phyloP scores from a whole-genome alignment of 2,113 vertebrate genomes.

The Fulica atra region DNA sequence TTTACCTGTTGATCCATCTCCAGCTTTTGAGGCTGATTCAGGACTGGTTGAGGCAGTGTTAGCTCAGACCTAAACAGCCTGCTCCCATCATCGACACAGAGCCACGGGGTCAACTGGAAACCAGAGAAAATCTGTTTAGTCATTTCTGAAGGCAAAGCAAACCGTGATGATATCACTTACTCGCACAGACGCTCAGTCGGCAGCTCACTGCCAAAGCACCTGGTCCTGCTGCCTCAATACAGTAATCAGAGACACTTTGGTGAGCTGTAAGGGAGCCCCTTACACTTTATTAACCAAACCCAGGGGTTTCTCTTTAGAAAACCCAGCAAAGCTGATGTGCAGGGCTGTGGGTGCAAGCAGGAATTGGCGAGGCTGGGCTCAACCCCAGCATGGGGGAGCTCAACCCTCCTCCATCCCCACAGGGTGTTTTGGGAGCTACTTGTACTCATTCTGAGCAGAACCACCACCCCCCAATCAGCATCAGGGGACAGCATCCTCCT shows the following conservation, averaged over 20 bases:
- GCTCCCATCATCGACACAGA: not conserved
- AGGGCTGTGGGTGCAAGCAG: accelerated
- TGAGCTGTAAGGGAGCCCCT: not conserved
- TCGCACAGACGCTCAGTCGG: not conserved
- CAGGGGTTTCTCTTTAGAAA: not conserved
- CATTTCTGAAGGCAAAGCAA: constrained; percentile 36
- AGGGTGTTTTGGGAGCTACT: not conserved
- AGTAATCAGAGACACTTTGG: not conserved
- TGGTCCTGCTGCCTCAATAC: not conserved
- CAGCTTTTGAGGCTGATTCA: not conserved
- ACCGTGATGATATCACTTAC: constrained; percentile 15
- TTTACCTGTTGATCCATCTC: constrained; percentile 20
- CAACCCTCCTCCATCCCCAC: not conserved
- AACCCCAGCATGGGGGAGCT: not conserved
- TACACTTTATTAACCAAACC: not conserved
- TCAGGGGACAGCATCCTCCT: accelerated
- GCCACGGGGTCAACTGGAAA: constrained; percentile 33
- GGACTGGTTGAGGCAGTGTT: not conserved
- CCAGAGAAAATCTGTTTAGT: constrained; percentile 55
- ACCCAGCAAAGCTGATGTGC: not conserved
- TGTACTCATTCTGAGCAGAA: not conserved
- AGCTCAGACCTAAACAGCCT: not conserved
- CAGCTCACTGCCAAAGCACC: constrained; percentile 7
- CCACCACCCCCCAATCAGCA: no score
- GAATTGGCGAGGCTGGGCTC: not conserved